phyloP scores from a whole-genome alignment of 1,140 invertebrate species.

The Teleogryllus occipitalis region DNA sequence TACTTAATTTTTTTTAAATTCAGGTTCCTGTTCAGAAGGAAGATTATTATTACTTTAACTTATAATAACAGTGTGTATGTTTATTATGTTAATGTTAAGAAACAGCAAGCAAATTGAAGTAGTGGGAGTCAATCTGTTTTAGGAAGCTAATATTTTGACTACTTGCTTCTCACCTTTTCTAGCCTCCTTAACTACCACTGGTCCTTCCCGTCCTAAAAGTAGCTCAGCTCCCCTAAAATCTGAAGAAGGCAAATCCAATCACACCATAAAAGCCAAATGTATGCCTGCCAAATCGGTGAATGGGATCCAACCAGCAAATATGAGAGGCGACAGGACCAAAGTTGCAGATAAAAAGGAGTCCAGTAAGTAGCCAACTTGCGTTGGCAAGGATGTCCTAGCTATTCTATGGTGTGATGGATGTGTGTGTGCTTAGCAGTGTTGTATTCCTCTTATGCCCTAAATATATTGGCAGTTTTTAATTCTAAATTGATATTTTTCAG shows the following conservation, averaged over 20 bases:
- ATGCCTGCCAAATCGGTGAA: conserved; percentile 25
- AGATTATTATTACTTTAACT: not conserved
- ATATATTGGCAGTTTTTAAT: no score
- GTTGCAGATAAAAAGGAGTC: conserved; percentile 21
- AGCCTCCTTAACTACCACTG: conserved; percentile 43
- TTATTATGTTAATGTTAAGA: not conserved
- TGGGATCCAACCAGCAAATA: conserved; percentile 20
- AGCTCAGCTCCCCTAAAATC: conserved; percentile 32
- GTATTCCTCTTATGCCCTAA: not conserved
- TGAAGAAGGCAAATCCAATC: conserved; percentile 26
- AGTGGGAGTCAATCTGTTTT: conserved; percentile 8
- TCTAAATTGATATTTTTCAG: no score
- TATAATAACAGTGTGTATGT: not conserved
- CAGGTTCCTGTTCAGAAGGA: not conserved
- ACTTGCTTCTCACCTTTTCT: conserved; percentile 32
- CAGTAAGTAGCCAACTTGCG: conserved; percentile 23
- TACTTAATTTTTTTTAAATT: not conserved
- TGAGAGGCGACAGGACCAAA: conserved; percentile 22
- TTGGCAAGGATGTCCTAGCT: conserved; percentile 8
- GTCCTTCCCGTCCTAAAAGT: conserved; percentile 43
- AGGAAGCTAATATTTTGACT: conserved; percentile 22
- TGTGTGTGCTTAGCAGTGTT: conserved; percentile 8
- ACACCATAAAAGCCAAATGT: conserved; percentile 25
- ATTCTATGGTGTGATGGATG: conserved; percentile 1
- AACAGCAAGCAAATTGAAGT: not conserved